Percentiles rank a stretch among this genome's conserved stretches.
These are phyloP conservation scores for Pararge aegeria DNA, from an alignment of 1,140 invertebrate species.

Conservation along the genomic window DNA sequence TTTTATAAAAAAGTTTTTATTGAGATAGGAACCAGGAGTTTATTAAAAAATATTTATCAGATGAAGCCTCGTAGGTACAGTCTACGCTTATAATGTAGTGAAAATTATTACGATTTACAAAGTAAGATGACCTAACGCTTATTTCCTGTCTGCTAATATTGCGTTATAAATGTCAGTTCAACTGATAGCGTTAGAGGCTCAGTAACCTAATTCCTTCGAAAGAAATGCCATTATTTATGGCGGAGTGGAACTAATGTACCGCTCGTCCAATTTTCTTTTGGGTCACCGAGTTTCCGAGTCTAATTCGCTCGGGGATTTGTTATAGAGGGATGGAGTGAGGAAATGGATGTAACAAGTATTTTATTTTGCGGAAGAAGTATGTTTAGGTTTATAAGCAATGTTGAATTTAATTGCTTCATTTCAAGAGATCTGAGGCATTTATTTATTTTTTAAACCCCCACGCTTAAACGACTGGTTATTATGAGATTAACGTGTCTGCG, in stretches of 20 bases:
- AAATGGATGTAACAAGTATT: not conserved
- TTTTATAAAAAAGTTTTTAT: too few relatives aligned
- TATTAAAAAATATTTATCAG: too few relatives aligned
- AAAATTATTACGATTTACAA: too few relatives aligned
- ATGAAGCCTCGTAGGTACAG: too few relatives aligned
- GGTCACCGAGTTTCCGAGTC: slow-evolving; percentile 6
- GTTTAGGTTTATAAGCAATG: not conserved
- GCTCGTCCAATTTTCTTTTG: slow-evolving; percentile 4
- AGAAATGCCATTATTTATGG: slow-evolving; percentile 11
- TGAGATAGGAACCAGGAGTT: too few relatives aligned
- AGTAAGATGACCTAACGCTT: not conserved
- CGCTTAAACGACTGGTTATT: too few relatives aligned
- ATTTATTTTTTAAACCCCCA: too few relatives aligned
- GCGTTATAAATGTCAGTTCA: not conserved
- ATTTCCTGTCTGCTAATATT: not conserved
- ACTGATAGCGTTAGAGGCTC: slow-evolving; percentile 1
- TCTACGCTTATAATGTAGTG: too few relatives aligned
- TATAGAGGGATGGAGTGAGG: not conserved
- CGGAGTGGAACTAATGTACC: slow-evolving; percentile 4
- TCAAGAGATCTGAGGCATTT: too few relatives aligned
- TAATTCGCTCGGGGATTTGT: not conserved
- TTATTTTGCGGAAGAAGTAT: not conserved
- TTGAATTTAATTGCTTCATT: not conserved
- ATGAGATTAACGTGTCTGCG: too few relatives aligned
- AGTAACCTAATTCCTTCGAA: slow-evolving; percentile 7